Conservation (phyloP, 2,797 vertebrate species). For the Ptychobarbus kaznakovi region DNA sequence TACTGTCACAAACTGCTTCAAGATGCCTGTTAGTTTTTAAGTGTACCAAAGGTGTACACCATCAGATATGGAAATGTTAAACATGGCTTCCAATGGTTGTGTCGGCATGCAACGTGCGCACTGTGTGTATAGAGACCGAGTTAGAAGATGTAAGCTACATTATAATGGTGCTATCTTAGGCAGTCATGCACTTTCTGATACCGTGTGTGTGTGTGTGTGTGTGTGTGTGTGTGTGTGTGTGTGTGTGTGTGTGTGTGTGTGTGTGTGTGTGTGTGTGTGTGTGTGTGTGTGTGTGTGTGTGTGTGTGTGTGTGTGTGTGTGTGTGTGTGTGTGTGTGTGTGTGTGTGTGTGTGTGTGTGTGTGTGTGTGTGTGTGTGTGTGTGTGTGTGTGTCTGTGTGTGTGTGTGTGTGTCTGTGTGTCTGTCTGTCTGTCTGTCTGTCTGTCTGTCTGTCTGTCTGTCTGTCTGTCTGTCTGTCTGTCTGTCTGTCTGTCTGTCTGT, state of each 20-base stretch:
- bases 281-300: no score
- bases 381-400: slow-evolving; percentile 23
- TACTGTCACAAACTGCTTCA: slow-evolving; percentile 51
- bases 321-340: no score
- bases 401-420: no score
- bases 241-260: background rate
- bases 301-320: no score
- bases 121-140: slow-evolving; percentile 56
- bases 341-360: no score
- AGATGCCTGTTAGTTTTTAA: slow-evolving; percentile 42
- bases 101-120: slow-evolving; percentile 30
- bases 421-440: no score
- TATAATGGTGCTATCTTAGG: slow-evolving; percentile 81
- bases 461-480: no score
- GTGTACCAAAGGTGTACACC: slow-evolving; percentile 61
- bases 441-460: no score
- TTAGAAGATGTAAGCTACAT: slow-evolving; percentile 74
- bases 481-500: background rate
- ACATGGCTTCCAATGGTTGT: slow-evolving; percentile 73
- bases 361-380: background rate
- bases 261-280: no score
- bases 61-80: slow-evolving; percentile 69
- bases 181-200: slow-evolving; percentile 79
- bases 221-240: slow-evolving; percentile 25
- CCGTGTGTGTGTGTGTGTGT: slow-evolving; percentile 48